Conservation (phyloP, 2,888 invertebrate genomes). For the Ophioninae sp. region DNA sequence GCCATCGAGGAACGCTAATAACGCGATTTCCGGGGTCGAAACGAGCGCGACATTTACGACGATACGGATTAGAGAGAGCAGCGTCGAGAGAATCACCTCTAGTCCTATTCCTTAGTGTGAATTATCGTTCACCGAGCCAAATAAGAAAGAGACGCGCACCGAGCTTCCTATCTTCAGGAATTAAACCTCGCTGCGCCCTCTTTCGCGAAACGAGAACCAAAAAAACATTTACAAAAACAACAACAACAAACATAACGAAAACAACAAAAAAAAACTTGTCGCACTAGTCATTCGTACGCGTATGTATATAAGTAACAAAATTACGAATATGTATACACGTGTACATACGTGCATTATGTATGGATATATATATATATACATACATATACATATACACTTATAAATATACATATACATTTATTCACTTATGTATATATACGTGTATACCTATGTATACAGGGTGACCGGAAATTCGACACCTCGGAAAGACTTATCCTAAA, state of each 20-base stretch:
- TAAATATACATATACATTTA: background rate
- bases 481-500: no score
- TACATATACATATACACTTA: no score
- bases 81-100: constrained; percentile 80
- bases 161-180: constrained; percentile 18
- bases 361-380: no score
- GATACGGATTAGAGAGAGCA: constrained; percentile 80
- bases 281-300: constrained; percentile 79
- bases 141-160: constrained; percentile 23
- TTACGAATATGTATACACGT: constrained; percentile 46
- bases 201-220: constrained; percentile 2
- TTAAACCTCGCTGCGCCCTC: background rate
- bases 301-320: constrained; percentile 64
- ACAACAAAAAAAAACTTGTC: constrained; percentile 65
- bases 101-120: constrained; percentile 80
- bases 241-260: constrained; percentile 35
- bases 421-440: background rate
- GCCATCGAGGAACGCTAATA: constrained; percentile 56
- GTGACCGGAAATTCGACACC: background rate
- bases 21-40: constrained; percentile 67
- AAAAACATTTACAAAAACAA: constrained; percentile 1
- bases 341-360: constrained; percentile 37
- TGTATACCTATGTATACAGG: constrained; percentile 8
- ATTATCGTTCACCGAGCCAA: constrained; percentile 55
- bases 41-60: constrained; percentile 77